Evolutionary conservation across 2,888 invertebrate genomes (phyloP).

Genomic region (Scaptomyza caliginosa): DNA sequence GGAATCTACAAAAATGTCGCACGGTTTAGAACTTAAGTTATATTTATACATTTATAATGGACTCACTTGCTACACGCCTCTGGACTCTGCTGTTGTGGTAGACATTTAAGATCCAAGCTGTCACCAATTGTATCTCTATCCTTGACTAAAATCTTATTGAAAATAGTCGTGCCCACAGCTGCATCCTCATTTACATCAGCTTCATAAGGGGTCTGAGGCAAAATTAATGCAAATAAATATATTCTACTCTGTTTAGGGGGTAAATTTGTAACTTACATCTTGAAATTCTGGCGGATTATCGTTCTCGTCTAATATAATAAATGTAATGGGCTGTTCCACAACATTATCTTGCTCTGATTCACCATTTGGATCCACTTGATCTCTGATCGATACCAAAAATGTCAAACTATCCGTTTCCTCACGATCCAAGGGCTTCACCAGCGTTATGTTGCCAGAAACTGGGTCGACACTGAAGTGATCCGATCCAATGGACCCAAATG

Average conservation of each 20-base stretch:
- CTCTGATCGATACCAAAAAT: constrained; percentile 92
- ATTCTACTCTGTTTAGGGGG: not conserved
- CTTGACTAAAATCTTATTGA: constrained; percentile 89
- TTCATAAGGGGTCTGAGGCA: constrained; percentile 90
- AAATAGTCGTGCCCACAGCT: constrained; percentile 88
- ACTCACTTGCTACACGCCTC: constrained; percentile 83
- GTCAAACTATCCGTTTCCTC: constrained; percentile 92
- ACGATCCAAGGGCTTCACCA: constrained; percentile 91
- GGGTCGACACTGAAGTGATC: constrained; percentile 92
- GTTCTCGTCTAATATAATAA: constrained; percentile 94
- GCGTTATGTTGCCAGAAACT: constrained; percentile 90
- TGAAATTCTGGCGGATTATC: constrained; percentile 93
- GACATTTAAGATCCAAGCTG: constrained; percentile 89
- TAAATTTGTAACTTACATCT: constrained; percentile 85
- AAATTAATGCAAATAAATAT: constrained; percentile 3
- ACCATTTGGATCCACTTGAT: constrained; percentile 86
- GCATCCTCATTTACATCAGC: constrained; percentile 91
- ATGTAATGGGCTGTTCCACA: constrained; percentile 90
- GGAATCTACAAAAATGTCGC: constrained; percentile 69
- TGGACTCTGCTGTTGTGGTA: constrained; percentile 84
- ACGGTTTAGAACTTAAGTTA: not conserved
- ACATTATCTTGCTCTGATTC: constrained; percentile 88
- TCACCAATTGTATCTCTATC: constrained; percentile 93
- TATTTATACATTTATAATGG: not conserved
- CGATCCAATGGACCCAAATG: constrained; percentile 90